A percentile compares a stretch with the other conserved stretches of the same genome.
phyloP scores from a whole-genome alignment of 1,140 invertebrate species.

The Micrasema minimum region DNA sequence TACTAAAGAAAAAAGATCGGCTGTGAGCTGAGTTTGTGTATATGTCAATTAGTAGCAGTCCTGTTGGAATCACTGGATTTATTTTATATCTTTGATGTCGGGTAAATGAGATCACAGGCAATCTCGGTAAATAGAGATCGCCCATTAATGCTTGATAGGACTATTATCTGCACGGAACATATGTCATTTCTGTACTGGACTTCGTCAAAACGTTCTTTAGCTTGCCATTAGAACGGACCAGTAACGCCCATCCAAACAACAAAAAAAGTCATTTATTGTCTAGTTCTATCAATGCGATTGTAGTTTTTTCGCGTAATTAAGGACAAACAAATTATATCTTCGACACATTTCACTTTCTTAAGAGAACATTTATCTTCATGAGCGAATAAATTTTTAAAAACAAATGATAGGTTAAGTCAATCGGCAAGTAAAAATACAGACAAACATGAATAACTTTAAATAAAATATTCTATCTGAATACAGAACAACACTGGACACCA shows the following conservation, averaged over 20 bases:
- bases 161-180: slow-evolving; percentile 88
- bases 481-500: slow-evolving; percentile 25
- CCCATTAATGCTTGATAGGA: slow-evolving; percentile 83
- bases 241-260: slow-evolving; percentile 71
- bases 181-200: slow-evolving; percentile 82
- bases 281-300: too few relatives aligned
- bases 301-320: neutral
- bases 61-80: slow-evolving; percentile 94
- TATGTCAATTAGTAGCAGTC: slow-evolving; percentile 89
- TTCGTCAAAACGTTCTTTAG: slow-evolving; percentile 88
- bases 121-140: slow-evolving; percentile 85
- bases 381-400: neutral
- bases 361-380: neutral
- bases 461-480: neutral
- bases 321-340: neutral
- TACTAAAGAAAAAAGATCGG: slow-evolving; percentile 95
- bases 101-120: slow-evolving; percentile 90
- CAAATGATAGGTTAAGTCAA: neutral
- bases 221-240: slow-evolving; percentile 90
- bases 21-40: slow-evolving; percentile 97
- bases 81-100: slow-evolving; percentile 96
- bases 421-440: neutral
- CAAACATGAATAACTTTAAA: slow-evolving; percentile 34
- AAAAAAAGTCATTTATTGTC: neutral
- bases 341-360: slow-evolving; percentile 6